Conservation (phyloP, 1,140 invertebrate species). For the Brachionus rubens region DNA sequence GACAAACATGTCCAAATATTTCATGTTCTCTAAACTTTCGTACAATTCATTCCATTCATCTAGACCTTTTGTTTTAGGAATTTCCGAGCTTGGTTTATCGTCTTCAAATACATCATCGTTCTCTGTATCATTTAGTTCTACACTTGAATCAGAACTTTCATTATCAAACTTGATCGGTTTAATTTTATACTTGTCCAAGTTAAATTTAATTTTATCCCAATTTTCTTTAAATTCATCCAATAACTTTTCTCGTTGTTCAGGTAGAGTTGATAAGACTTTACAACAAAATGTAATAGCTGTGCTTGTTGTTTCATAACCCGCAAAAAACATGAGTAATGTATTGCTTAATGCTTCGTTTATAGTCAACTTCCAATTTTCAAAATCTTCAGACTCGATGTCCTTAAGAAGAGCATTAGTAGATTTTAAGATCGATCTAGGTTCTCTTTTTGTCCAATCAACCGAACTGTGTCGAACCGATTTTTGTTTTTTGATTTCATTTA, state of each 20-base stretch:
- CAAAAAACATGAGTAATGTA: constrained; percentile 41
- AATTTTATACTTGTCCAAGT: constrained; percentile 37
- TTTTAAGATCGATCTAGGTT: not conserved
- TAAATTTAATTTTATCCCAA: constrained; percentile 11
- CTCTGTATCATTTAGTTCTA: not conserved
- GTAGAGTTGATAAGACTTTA: constrained; percentile 32
- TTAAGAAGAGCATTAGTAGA: not conserved
- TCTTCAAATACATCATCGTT: constrained; percentile 44
- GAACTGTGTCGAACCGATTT: not conserved
- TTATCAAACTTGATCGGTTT: not conserved
- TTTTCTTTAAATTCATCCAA: constrained; percentile 35
- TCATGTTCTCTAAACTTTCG: constrained; percentile 26
- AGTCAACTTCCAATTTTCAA: constrained; percentile 44
- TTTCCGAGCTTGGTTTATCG: not conserved
- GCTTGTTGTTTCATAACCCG: constrained; percentile 38
- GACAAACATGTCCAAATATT: constrained; percentile 46
- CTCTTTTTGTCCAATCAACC: not conserved
- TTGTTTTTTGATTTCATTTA: not conserved
- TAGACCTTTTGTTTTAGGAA: not conserved
- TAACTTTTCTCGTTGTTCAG: constrained; percentile 35
- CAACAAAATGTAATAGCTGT: constrained; percentile 42
- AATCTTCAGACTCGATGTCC: constrained; percentile 19
- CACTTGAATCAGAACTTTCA: not conserved
- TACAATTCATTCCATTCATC: constrained; percentile 45
- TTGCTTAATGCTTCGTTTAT: constrained; percentile 43